Percentiles rank a stretch among this genome's conserved stretches.
These are phyloP conservation scores for Erinaceus europaeus DNA, from an alignment of 2,113 vertebrate species.

Conservation along the genomic window DNA sequence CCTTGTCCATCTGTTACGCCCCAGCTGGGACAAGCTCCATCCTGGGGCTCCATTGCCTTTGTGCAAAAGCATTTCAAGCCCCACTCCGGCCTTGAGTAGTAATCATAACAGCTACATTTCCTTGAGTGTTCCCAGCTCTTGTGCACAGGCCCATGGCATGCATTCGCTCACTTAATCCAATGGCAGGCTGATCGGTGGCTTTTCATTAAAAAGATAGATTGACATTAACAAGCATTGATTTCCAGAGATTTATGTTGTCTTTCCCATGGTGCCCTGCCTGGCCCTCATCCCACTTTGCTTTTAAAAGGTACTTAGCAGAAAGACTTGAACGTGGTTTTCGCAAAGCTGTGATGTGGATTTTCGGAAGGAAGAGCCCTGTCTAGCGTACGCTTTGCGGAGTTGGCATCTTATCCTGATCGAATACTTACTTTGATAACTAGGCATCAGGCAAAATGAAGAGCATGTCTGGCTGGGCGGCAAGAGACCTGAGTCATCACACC, in stretches of 20 bases:
- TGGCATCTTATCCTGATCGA: neutral
- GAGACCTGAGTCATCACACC: neutral
- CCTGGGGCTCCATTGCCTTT: slow-evolving; percentile 29
- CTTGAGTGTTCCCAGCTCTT: slow-evolving; percentile 25
- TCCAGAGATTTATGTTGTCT: slow-evolving; percentile 36
- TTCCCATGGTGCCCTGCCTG: neutral
- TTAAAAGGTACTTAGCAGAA: slow-evolving; percentile 23
- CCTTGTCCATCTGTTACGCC: neutral
- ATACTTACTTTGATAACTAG: slow-evolving; percentile 21
- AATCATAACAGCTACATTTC: slow-evolving; percentile 31
- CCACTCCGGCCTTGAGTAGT: neutral
- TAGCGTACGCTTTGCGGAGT: neutral
- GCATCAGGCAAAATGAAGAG: neutral
- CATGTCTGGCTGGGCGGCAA: slow-evolving; percentile 16
- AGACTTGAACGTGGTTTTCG: neutral
- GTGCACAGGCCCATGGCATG: neutral
- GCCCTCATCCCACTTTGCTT: neutral
- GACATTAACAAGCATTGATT: slow-evolving; percentile 51
- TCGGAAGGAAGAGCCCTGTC: slow-evolving; percentile 11
- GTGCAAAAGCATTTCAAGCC: slow-evolving; percentile 9
- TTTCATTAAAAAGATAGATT: slow-evolving; percentile 68
- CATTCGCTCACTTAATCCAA: slow-evolving; percentile 45
- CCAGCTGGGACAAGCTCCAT: neutral
- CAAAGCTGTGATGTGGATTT: slow-evolving; percentile 2
- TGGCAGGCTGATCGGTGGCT: slow-evolving; percentile 29